Percentiles rank a stretch among this genome's conserved stretches.
Conservation (phyloP, 2,888 invertebrate species). For the Liposcelis brunnea region DNA sequence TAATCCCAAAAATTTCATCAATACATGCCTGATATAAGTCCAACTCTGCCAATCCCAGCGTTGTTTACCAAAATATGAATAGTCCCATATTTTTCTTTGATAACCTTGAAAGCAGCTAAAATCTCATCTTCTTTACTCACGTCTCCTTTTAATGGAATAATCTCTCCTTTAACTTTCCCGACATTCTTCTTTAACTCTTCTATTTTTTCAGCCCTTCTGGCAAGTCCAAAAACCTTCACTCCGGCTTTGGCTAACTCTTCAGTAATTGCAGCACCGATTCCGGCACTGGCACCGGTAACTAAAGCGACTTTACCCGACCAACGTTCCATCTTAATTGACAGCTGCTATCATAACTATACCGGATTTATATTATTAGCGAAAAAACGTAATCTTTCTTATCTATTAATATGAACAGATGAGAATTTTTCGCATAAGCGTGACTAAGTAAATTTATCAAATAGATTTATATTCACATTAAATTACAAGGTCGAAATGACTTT, state of each 20-base stretch:
- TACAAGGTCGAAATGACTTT: too few species aligned
- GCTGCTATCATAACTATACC: too few species aligned
- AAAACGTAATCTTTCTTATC: too few species aligned
- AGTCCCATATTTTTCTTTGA: conserved; percentile 22
- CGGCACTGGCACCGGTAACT: conserved; percentile 1
- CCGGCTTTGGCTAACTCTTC: background rate
- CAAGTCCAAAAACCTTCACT: background rate
- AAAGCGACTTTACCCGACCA: background rate
- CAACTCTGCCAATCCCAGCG: conserved; percentile 20
- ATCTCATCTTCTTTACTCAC: conserved; percentile 23
- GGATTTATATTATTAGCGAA: too few species aligned
- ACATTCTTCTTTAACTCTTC: background rate
- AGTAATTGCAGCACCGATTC: background rate
- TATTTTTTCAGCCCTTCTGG: background rate
- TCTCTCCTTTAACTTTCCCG: conserved; percentile 16
- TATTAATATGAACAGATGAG: too few species aligned
- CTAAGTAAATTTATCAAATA: too few species aligned
- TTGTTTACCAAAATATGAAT: conserved; percentile 26
- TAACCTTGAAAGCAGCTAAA: conserved; percentile 22
- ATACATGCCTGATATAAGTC: conserved; percentile 17
- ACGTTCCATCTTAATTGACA: background rate
- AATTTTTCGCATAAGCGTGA: too few species aligned
- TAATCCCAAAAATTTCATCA: background rate
- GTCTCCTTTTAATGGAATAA: conserved; percentile 23
- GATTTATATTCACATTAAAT: too few species aligned